A percentile compares a stretch with the other conserved stretches of the same genome.
Evolutionary conservation across 2,797 vertebrate species (phyloP).

Genomic region (Clarias laeviceps): DNA sequence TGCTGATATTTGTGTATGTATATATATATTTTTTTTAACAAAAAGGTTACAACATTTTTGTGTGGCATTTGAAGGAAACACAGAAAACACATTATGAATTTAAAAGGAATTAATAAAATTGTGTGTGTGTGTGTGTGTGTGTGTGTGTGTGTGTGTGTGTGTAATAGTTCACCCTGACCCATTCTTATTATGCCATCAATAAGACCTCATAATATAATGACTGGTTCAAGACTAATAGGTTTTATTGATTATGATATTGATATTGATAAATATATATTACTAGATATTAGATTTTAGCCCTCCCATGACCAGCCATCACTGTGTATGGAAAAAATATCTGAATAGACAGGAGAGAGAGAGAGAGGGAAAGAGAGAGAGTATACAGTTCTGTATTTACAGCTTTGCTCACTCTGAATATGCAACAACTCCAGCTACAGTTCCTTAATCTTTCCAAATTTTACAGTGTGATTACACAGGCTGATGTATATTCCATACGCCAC

Average conservation of each 20-base stretch:
- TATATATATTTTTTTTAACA: no score
- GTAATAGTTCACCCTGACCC: not conserved
- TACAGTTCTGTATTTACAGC: conserved; percentile 11
- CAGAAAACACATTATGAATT: not conserved
- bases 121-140: not conserved
- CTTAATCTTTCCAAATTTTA: conserved; percentile 21
- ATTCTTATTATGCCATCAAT: conserved; percentile 1
- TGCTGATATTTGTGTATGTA: no score
- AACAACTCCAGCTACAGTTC: conserved; percentile 1
- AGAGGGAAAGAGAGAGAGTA: not conserved
- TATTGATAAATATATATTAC: not conserved
- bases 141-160: not conserved
- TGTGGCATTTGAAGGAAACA: not conserved
- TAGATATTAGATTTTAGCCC: not conserved
- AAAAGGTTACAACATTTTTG: not conserved
- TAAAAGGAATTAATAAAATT: not conserved
- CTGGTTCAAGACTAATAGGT: conserved; percentile 9
- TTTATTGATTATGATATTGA: not conserved
- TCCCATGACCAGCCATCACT: not conserved
- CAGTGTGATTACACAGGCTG: conserved; percentile 11
- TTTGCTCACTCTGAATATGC: not conserved
- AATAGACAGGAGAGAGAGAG: not conserved
- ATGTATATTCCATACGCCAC: conserved; percentile 7
- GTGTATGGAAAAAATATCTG: not conserved
- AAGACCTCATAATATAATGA: not conserved